A percentile compares a stretch with the other conserved stretches of the same genome.
phyloP scores from a whole-genome alignment of 2,797 vertebrate genomes.

The Harpagifer antarcticus region DNA sequence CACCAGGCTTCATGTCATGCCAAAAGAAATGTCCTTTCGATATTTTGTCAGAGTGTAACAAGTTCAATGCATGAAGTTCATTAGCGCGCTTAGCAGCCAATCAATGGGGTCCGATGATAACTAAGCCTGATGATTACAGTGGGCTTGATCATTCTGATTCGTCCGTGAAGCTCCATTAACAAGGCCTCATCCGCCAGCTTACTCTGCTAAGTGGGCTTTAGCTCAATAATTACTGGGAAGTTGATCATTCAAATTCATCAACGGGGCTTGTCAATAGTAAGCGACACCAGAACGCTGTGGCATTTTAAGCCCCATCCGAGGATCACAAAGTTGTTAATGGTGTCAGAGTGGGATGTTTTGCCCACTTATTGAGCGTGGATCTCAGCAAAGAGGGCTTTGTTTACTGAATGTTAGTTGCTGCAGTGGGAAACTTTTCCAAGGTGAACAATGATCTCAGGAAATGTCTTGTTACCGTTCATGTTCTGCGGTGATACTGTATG shows the following conservation, averaged over 20 bases:
- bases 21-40: slow-evolving; percentile 64
- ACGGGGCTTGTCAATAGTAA: slow-evolving; percentile 72
- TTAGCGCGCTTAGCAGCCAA: slow-evolving; percentile 78
- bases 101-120: slow-evolving; percentile 78
- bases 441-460: neutral
- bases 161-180: slow-evolving; percentile 81
- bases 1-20: slow-evolving; percentile 49
- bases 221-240: slow-evolving; percentile 81
- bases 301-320: slow-evolving; percentile 69
- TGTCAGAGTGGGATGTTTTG: slow-evolving; percentile 64
- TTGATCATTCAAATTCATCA: slow-evolving; percentile 83
- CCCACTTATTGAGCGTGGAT: slow-evolving; percentile 40
- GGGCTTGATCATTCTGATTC: slow-evolving; percentile 80
- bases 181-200: slow-evolving; percentile 78
- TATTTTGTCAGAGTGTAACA: slow-evolving; percentile 65
- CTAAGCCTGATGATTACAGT: slow-evolving; percentile 83
- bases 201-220: slow-evolving; percentile 76
- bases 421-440: slow-evolving; percentile 5
- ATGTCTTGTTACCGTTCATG: slow-evolving; percentile 24
- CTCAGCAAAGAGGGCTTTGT: slow-evolving; percentile 44
- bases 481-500: slow-evolving; percentile 9
- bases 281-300: slow-evolving; percentile 64
- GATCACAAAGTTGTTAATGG: slow-evolving; percentile 65
- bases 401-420: slow-evolving; percentile 40
- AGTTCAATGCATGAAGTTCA: slow-evolving; percentile 74